Evolutionary conservation across 2,113 vertebrate species (phyloP).

Genomic region (Mesocricetus auratus): DNA sequence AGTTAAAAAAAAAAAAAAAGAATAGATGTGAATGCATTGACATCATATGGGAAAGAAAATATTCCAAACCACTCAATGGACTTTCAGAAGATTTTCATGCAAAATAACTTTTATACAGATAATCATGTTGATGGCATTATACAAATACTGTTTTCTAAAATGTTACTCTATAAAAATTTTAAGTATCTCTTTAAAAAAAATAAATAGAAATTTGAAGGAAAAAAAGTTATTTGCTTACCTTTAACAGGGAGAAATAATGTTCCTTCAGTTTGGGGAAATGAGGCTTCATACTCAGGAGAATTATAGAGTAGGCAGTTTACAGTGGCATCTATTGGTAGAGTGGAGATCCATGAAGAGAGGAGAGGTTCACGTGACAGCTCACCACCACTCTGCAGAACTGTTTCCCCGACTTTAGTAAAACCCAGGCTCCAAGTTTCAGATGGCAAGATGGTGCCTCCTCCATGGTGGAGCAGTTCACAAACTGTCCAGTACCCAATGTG

Average conservation of each 20-base stretch:
- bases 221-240: conserved; percentile 81
- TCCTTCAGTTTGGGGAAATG: conserved; percentile 89
- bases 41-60: not conserved
- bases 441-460: conserved; percentile 91
- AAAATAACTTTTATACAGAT: not conserved
- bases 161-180: not conserved
- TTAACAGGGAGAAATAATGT: conserved; percentile 84
- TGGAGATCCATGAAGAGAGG: conserved; percentile 70
- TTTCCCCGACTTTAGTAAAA: not conserved
- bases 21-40: not conserved
- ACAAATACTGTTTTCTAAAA: not conserved
- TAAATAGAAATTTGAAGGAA: not conserved
- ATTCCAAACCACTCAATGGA: not conserved
- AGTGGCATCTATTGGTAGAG: conserved; percentile 87
- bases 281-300: conserved; percentile 84
- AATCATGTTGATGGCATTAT: not conserved
- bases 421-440: conserved; percentile 84
- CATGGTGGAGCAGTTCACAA: conserved; percentile 85
- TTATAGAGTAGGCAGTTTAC: conserved; percentile 89
- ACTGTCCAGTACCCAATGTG: conserved; percentile 90
- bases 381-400: not conserved
- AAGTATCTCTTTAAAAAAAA: not conserved
- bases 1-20: too few species aligned
- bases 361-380: not conserved
- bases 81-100: not conserved